Evolutionary conservation across 2,797 vertebrate species (phyloP), one percentile per base, ranked within the genome.

Genomic region (Acestrorhynchus altus): DNA sequence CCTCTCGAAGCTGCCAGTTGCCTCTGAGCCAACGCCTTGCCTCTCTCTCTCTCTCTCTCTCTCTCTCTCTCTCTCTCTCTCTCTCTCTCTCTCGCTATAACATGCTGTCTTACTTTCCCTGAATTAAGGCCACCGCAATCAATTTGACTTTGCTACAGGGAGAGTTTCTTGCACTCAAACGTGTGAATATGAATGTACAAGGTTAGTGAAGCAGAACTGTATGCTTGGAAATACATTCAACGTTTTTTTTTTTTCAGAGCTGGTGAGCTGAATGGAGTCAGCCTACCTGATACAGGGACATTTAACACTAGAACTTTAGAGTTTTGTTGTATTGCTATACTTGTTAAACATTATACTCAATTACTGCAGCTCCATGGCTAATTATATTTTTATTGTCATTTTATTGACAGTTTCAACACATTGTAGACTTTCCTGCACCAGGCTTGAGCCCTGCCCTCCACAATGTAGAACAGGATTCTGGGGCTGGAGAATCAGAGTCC

Each of bases 1-100:
- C 70, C n/a, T n/a, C n/a, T n/a, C 74, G 72, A 77, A 76, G 47
- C 72, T 77, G 66, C 79, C 82, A 83, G 65, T 76, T 83, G 67
- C 44, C 74, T 76, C 64, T 68, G 74, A 67, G 65, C 52, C n/a
- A 47, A 10, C 31, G 7, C 67, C 80, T 72, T 69, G 31, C 31
- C 31, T 2, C 31, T n/a, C n/a, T n/a, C n/a, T n/a, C n/a, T n/a
- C 31, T 35, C 31, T 2, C 31, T 35, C 31, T 35, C 31, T 35
- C 31, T 35, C 31, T 35, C 31, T 35, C 31, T 35, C 31, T 6
- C 31, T 35, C 31, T 6, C 31, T 35, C n/a, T n/a, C n/a, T n/a
- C n/a, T n/a, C n/a, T n/a, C n/a, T n/a, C n/a, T n/a, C 31, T 60
- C 56, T 67, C 65, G 70, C 80, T 75, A 76, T 54, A 67, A 72